phyloP scores from a whole-genome alignment of 2,797 vertebrate genomes.

The Sebastes miniatus region DNA sequence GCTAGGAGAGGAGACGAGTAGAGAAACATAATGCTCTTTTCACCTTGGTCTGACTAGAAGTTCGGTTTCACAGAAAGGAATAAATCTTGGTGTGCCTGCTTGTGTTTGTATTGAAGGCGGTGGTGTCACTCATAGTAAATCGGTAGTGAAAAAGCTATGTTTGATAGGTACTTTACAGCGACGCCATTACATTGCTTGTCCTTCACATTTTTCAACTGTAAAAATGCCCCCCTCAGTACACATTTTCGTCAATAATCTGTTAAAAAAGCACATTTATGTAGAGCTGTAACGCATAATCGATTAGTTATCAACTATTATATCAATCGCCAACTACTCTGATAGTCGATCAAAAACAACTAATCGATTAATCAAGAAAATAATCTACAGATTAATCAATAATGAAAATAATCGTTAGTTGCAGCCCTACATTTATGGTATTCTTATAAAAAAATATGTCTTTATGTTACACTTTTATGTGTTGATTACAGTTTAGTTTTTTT shows the following conservation, averaged over 20 bases:
- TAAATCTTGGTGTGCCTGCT: background rate
- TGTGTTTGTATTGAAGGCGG: background rate
- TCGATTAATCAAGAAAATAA: too few relatives aligned
- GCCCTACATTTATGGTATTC: background rate
- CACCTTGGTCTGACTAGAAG: slow-evolving; percentile 15
- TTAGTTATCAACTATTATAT: too few relatives aligned
- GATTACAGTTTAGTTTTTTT: background rate
- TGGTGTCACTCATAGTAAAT: background rate
- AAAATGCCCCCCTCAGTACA: background rate
- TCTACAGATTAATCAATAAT: too few relatives aligned
- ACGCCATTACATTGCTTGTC: background rate
- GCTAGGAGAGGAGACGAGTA: background rate
- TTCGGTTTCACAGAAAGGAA: background rate
- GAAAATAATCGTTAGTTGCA: too few relatives aligned
- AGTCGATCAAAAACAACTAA: too few relatives aligned
- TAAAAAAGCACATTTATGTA: background rate
- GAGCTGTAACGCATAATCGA: too few relatives aligned
- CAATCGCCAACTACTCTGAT: too few relatives aligned
- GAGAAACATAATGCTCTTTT: slow-evolving; percentile 25
- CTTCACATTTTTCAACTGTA: background rate
- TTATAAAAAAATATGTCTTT: background rate
- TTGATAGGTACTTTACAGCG: background rate
- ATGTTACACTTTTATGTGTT: background rate
- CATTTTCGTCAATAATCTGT: background rate
- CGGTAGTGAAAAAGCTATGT: background rate